phyloP scores from a whole-genome alignment of 2,113 vertebrate species.

The Cynopterus brachyotis region DNA sequence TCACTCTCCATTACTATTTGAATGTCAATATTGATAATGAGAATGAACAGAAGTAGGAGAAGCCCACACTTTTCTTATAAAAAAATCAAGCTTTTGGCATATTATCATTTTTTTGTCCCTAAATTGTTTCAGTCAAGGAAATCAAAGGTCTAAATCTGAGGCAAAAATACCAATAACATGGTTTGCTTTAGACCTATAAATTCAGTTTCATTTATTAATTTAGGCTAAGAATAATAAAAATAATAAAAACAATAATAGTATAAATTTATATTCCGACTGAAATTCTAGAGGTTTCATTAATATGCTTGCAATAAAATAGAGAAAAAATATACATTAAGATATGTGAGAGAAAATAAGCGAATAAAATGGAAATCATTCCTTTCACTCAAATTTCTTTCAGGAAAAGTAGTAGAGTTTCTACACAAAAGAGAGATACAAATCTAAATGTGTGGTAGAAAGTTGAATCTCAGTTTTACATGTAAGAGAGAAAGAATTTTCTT shows the following conservation, averaged over 20 bases:
- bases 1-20: neutral
- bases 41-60: neutral
- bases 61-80: neutral
- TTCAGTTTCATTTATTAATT: neutral
- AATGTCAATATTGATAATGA: neutral
- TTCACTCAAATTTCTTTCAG: neutral
- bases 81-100: neutral
- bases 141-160: neutral
- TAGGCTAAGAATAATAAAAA: neutral
- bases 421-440: neutral
- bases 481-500: neutral
- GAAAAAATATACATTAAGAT: neutral
- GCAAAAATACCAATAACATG: neutral
- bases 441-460: neutral
- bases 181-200: neutral
- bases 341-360: neutral
- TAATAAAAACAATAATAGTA: neutral
- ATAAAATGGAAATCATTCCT: neutral
- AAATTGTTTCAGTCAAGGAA: slow-evolving; percentile 37
- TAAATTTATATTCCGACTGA: neutral
- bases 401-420: neutral
- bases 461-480: neutral
- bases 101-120: neutral
- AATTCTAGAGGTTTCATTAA: neutral
- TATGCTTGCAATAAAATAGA: neutral